phyloP scores from a whole-genome alignment of 2,113 vertebrate genomes.

The Pyrgilauda ruficollis region DNA sequence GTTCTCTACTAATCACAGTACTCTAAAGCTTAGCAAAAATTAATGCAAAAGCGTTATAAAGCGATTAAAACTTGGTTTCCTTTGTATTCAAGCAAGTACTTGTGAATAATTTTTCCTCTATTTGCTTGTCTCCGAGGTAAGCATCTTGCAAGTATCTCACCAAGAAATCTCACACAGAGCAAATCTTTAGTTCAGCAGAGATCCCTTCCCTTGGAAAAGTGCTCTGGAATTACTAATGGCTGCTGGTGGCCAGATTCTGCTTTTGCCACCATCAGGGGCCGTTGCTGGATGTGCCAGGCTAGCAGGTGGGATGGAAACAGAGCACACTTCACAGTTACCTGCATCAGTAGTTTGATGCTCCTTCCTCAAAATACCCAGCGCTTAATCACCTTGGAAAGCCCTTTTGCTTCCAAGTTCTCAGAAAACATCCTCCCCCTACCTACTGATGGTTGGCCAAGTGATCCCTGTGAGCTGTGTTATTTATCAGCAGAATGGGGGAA shows the following conservation, averaged over 20 bases:
- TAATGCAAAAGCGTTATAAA: not conserved
- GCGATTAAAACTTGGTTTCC: not conserved
- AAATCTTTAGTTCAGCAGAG: not conserved
- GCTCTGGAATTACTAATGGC: not conserved
- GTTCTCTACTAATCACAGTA: not conserved
- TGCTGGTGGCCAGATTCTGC: not conserved
- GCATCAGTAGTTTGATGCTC: not conserved
- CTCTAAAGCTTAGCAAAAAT: not conserved
- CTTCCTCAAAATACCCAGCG: not conserved
- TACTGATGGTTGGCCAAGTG: not conserved
- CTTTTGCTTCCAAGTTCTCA: not conserved
- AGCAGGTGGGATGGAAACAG: not conserved
- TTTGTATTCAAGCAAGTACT: conserved; percentile 5
- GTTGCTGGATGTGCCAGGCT: not conserved
- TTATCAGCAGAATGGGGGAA: not conserved
- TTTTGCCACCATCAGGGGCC: not conserved
- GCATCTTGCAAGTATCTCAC: not conserved
- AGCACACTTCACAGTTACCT: not conserved
- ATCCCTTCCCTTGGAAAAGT: not conserved
- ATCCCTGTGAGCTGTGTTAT: too few species aligned
- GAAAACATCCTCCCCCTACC: not conserved
- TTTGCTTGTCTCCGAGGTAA: not conserved
- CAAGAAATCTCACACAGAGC: not conserved
- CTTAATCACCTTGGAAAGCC: not conserved
- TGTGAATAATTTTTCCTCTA: not conserved